Evolutionary conservation across 2,113 vertebrate species (phyloP), one percentile per base, ranked within the genome.

Genomic region (Uria lomvia): DNA sequence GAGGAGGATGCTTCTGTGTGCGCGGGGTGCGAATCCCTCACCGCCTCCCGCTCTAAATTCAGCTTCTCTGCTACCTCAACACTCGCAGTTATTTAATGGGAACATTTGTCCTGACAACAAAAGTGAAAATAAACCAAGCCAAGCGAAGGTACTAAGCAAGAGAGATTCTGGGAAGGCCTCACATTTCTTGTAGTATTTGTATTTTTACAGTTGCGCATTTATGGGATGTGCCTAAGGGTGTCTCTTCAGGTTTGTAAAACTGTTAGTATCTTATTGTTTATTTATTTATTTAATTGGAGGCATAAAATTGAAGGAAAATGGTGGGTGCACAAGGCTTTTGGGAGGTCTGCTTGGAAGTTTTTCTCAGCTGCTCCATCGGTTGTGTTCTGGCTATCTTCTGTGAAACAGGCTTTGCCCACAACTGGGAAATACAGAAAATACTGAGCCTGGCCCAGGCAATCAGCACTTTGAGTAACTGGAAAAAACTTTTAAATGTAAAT

Each of bases 11-110:
- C 59, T 89, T 20, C 91, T 47, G 67, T 16, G 29, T 23, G 55
- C 1, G 0, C 0, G 0, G 43, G 87, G 34, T 56, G 63, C 0
- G 0, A 71, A 53, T 49, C 60, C 49, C 68, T 56, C 21, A 38
- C 29, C 34, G 47, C 52, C 63, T 89, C 43, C 83, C 30, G 5
- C 56, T 80, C 72, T 58, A 84, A 32, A 11, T 30, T 79, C 81
- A 74, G 67, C 75, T 86, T 83, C 59, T 47, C 34, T 82, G 43
- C 71, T 80, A 3, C 86, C 68, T 71, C 38, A 60, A 0, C 3
- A 1, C 38, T 55, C 29, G 0, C 58, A 53, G 43, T 50, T 83
- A 59, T 23, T 62, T 82, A 53, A n/a, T 47, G 24, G 6, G 8
- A 78, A 26, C 30, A 1, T 63, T 86, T 88, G 9, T 66, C 42